Percentiles rank a stretch among this genome's conserved stretches.
These are phyloP conservation scores for Trachelipus rathkii DNA, from an alignment of 1,140 invertebrate species.

Conservation along the genomic window DNA sequence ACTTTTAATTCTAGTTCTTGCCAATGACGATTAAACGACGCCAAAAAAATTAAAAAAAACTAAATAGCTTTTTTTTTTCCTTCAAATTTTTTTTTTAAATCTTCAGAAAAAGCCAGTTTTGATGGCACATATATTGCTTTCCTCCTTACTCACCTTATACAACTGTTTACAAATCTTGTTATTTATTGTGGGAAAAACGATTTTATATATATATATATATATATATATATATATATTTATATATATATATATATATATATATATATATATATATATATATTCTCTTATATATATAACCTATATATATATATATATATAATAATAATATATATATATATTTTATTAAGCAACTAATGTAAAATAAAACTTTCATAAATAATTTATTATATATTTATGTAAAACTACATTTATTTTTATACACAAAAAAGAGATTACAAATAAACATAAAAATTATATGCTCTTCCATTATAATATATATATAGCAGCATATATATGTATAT, in stretches of 20 bases:
- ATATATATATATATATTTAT: slow-evolving; percentile 4
- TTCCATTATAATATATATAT: slow-evolving; percentile 8
- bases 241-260: slow-evolving; percentile 8
- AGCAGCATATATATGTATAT: slow-evolving; percentile 1
- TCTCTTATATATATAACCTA: too few relatives aligned
- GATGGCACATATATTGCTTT: too few relatives aligned
- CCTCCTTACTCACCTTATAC: too few relatives aligned
- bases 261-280: slow-evolving; percentile 8
- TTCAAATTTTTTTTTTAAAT: too few relatives aligned
- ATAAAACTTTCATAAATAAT: slow-evolving; percentile 1
- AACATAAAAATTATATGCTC: background rate
- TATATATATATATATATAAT: background rate
- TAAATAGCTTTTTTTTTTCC: too few relatives aligned
- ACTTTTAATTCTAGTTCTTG: background rate
- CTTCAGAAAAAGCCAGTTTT: too few relatives aligned
- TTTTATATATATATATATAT: slow-evolving; percentile 9
- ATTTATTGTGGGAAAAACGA: background rate
- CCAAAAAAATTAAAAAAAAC: too few relatives aligned
- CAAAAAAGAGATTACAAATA: background rate
- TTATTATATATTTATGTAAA: slow-evolving; percentile 19
- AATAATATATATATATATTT: background rate
- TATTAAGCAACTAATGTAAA: too few relatives aligned
- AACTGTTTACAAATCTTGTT: background rate
- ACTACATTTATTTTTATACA: slow-evolving; percentile 10
- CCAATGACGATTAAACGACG: too few relatives aligned